Conservation (phyloP, 2,888 invertebrate species). For the Embidobia sp. region DNA sequence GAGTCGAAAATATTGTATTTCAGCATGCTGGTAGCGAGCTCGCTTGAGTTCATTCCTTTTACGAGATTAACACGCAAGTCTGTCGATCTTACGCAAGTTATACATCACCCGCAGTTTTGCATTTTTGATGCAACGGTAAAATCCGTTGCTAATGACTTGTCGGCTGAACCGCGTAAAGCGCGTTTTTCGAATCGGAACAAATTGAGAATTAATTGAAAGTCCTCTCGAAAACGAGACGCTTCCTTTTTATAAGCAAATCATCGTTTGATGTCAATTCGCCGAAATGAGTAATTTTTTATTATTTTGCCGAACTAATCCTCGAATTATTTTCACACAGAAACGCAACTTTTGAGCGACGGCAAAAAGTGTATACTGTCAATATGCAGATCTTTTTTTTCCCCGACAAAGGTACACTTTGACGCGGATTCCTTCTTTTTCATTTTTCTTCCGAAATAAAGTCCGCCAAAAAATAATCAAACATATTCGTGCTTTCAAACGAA, state of each 20-base stretch:
- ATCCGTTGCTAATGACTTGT: background rate
- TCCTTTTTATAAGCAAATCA: background rate
- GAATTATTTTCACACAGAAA: too few relatives aligned
- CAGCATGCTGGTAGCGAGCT: constrained; percentile 50
- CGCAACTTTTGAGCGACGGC: too few relatives aligned
- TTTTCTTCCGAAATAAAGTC: too few relatives aligned
- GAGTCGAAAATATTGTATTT: constrained; percentile 49
- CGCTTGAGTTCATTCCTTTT: constrained; percentile 43
- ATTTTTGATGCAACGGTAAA: constrained; percentile 14
- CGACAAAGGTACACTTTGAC: too few relatives aligned
- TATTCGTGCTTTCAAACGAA: too few relatives aligned
- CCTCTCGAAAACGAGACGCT: background rate
- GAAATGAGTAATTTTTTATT: too few relatives aligned
- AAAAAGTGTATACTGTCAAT: too few relatives aligned
- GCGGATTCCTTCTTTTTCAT: too few relatives aligned
- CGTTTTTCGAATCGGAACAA: background rate
- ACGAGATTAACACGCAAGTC: constrained; percentile 31
- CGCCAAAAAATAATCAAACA: too few relatives aligned
- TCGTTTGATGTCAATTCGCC: too few relatives aligned
- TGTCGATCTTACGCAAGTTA: constrained; percentile 29
- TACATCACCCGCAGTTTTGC: constrained; percentile 44
- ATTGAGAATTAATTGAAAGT: background rate
- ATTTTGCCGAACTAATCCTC: too few relatives aligned
- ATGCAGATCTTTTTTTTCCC: too few relatives aligned
- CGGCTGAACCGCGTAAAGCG: background rate